Conservation (phyloP, 2,797 vertebrate species). For the Bradypodion pumilum region DNA sequence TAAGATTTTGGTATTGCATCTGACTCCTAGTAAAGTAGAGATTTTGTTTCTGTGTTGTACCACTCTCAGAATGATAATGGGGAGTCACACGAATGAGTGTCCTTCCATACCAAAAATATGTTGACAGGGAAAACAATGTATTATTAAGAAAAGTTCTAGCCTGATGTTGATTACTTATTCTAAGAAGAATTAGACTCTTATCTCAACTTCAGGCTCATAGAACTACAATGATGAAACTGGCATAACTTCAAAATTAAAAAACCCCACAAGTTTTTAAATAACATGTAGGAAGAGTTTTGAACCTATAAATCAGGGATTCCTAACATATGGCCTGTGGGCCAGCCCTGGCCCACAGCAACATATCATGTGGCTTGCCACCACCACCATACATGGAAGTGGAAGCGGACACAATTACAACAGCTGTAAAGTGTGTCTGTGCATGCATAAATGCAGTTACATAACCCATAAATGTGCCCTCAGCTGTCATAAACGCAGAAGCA, state of each 20-base stretch:
- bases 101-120: neutral
- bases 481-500: no score
- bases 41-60: neutral
- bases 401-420: no score
- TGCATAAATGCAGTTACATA: no score
- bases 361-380: no score
- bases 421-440: no score
- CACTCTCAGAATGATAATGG: neutral
- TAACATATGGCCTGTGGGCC: no score
- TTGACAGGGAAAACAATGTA: neutral
- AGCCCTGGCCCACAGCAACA: no score
- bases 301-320: no score
- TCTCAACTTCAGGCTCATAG: neutral
- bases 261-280: neutral
- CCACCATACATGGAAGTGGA: no score
- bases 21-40: neutral
- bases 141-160: neutral
- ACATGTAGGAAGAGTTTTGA: neutral
- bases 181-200: no score
- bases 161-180: no score
- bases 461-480: no score
- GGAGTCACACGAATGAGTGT: neutral
- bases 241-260: neutral
- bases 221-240: neutral
- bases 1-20: neutral